Evolutionary conservation across 2,888 invertebrate genomes (phyloP).

Genomic region (Eilema depressum): DNA sequence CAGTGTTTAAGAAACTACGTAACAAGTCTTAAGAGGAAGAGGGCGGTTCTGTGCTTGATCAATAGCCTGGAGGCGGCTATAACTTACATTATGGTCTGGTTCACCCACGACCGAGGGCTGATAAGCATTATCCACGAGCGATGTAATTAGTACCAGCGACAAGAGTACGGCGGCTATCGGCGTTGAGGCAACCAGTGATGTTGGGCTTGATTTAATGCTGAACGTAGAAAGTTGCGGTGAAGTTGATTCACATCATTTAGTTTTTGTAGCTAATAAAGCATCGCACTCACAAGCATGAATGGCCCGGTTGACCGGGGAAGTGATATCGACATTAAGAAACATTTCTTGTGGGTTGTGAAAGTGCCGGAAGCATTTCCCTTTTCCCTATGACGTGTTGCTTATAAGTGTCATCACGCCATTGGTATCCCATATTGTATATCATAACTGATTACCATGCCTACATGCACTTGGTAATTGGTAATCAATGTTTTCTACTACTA

Average conservation of each 20-base stretch:
- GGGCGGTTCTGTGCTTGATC: neutral
- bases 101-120: conserved; percentile 45
- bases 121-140: conserved; percentile 50
- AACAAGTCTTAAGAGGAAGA: neutral
- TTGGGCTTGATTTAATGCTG: neutral
- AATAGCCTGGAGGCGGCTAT: neutral
- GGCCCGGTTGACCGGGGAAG: neutral
- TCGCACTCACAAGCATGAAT: neutral
- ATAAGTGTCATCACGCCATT: neutral
- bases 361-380: neutral
- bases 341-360: neutral
- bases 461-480: neutral
- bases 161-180: neutral
- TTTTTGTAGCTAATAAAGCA: neutral
- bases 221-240: neutral
- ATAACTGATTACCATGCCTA: neutral
- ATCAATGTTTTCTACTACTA: neutral
- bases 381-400: neutral
- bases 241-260: too few relatives aligned
- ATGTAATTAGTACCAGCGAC: conserved; percentile 40
- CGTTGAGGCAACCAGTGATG: neutral
- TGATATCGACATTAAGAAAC: neutral
- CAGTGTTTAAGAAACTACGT: neutral
- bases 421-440: neutral
- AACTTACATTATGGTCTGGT: neutral